These are phyloP conservation scores for Apeira syringaria DNA, from an alignment of 2,888 invertebrate genomes.

Conservation along the genomic window DNA sequence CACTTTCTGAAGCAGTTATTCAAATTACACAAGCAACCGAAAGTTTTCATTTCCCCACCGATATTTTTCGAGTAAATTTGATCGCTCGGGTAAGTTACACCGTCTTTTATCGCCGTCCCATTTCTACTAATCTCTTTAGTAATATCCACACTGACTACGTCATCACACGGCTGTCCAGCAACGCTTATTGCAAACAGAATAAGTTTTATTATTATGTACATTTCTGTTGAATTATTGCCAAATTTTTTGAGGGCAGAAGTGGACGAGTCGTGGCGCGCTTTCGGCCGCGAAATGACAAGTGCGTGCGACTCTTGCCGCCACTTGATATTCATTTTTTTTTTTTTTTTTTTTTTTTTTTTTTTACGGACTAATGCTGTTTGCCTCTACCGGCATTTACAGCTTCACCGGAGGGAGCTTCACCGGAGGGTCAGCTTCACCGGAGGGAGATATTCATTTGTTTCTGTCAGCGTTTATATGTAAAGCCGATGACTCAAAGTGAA, in stretches of 20 bases:
- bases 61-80: conserved; percentile 49
- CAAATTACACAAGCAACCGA: conserved; percentile 60
- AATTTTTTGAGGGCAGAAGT: not conserved
- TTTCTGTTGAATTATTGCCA: conserved; percentile 26
- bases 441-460: too few relatives aligned
- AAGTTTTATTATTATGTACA: conserved; percentile 28
- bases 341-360: not conserved
- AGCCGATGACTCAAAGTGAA: not conserved
- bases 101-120: conserved; percentile 42
- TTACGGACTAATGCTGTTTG: too few relatives aligned
- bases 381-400: too few relatives aligned
- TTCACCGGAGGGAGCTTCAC: too few relatives aligned
- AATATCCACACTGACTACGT: conserved; percentile 51
- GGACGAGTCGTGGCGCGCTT: conserved; percentile 13
- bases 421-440: too few relatives aligned
- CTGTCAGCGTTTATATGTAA: too few relatives aligned
- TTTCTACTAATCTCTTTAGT: conserved; percentile 37
- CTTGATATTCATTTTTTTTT: conserved; percentile 2
- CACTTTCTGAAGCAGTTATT: conserved; percentile 64
- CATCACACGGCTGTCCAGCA: conserved; percentile 46
- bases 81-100: conserved; percentile 46
- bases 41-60: conserved; percentile 45
- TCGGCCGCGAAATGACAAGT: conserved; percentile 1
- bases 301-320: not conserved
- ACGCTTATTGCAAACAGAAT: conserved; percentile 31